Evolutionary conservation across 1,140 invertebrate genomes (phyloP).

Genomic region (Papilio polyxenes): DNA sequence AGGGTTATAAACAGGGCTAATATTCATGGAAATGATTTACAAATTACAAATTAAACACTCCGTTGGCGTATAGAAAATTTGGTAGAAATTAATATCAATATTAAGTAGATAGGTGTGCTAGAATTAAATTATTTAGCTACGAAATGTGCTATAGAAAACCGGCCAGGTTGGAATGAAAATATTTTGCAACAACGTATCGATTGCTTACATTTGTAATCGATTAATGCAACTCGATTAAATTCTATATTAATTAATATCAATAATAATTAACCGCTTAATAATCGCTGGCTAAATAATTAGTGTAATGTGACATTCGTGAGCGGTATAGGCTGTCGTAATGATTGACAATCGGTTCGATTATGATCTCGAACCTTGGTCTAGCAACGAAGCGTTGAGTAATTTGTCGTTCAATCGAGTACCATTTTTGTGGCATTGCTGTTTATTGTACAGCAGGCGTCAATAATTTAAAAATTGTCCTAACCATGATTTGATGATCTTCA

Average conservation of each 20-base stretch:
- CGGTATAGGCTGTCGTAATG: conserved; percentile 48
- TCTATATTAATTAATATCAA: conserved; percentile 17
- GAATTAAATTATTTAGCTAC: neutral
- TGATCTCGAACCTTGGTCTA: conserved; percentile 61
- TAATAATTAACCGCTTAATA: neutral
- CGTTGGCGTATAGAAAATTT: neutral
- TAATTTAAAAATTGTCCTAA: neutral
- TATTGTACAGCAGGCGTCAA: neutral
- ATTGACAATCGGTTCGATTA: conserved; percentile 51
- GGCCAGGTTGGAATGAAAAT: neutral
- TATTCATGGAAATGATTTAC: neutral
- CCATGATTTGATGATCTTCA: neutral
- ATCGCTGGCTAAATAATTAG: neutral
- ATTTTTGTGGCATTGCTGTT: neutral
- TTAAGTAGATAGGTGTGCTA: neutral
- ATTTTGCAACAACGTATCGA: neutral
- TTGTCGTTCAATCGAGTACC: conserved; percentile 46
- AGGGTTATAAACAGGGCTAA: too few relatives aligned
- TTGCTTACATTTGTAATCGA: neutral
- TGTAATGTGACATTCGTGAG: conserved; percentile 43
- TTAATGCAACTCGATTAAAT: conserved; percentile 4
- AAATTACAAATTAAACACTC: neutral
- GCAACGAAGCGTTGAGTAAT: conserved; percentile 55
- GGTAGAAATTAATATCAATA: neutral
- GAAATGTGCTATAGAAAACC: neutral